These are phyloP conservation scores for Himalopsyche phryganea DNA, from an alignment of 1,140 invertebrate species.

Conservation along the genomic window DNA sequence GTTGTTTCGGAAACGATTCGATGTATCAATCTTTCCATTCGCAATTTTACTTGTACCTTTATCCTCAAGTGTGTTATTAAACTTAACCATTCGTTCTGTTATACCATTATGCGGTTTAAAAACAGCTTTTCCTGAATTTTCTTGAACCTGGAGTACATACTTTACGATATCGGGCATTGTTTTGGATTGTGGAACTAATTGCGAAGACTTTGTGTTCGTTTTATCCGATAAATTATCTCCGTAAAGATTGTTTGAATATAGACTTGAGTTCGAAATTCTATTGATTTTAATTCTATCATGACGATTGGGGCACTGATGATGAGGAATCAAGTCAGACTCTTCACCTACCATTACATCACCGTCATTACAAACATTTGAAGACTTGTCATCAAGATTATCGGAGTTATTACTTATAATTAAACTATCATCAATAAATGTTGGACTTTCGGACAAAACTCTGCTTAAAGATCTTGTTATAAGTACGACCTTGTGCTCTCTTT, in stretches of 20 bases:
- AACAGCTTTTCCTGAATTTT: background rate
- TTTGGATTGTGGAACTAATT: conserved; percentile 25
- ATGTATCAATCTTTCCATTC: background rate
- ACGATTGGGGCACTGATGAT: conserved; percentile 27
- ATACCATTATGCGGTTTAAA: background rate
- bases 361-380: conserved; percentile 9
- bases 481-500: conserved; percentile 12
- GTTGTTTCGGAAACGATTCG: background rate
- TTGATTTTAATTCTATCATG: background rate
- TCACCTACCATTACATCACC: background rate
- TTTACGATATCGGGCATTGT: conserved; percentile 33
- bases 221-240: conserved; percentile 4
- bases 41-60: background rate
- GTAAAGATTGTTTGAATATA: conserved; percentile 3
- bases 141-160: conserved; percentile 13
- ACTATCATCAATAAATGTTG: background rate
- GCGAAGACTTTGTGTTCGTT: background rate
- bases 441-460: background rate
- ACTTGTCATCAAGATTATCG: conserved; percentile 8
- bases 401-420: background rate
- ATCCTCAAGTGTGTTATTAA: conserved; percentile 8
- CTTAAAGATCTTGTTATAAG: conserved; percentile 4
- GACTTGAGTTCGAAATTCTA: background rate
- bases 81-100: conserved; percentile 2
- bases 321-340: conserved; percentile 28